These are phyloP conservation scores for Neosilurus mollespiculum DNA, from an alignment of 2,797 vertebrate genomes.

Conservation along the genomic window DNA sequence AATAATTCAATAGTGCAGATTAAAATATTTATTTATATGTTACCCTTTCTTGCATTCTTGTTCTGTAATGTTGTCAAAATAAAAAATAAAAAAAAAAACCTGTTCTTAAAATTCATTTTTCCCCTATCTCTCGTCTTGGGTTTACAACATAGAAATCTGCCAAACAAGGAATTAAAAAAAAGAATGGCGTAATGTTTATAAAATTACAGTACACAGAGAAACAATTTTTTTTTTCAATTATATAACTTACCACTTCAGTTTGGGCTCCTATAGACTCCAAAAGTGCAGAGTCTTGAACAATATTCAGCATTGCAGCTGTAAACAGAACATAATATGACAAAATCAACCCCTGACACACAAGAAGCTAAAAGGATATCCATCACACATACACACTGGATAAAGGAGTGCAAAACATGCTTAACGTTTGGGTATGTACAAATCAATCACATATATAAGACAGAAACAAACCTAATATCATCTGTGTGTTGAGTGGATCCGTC, in stretches of 20 bases:
- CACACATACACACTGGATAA: neutral
- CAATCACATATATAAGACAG: neutral
- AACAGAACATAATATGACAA: slow-evolving; percentile 7
- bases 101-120: no score
- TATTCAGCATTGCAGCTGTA: slow-evolving; percentile 87
- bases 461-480: slow-evolving; percentile 84
- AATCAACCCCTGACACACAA: neutral
- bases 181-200: neutral
- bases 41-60: no score
- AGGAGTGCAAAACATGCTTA: neutral
- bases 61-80: no score
- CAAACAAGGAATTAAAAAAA: no score
- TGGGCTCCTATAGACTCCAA: slow-evolving; percentile 81
- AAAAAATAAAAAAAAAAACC: no score
- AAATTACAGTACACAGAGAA: neutral
- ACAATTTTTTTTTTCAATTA: neutral
- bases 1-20: no score
- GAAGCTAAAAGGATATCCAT: neutral
- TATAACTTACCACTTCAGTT: slow-evolving; percentile 76
- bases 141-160: no score
- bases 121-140: no score
- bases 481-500: slow-evolving; percentile 87
- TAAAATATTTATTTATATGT: no score
- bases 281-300: slow-evolving; percentile 87
- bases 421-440: neutral